Base-by-base conservation (phyloP, 2,888 invertebrate species). In the Pyrochroa serraticornis region DNA sequence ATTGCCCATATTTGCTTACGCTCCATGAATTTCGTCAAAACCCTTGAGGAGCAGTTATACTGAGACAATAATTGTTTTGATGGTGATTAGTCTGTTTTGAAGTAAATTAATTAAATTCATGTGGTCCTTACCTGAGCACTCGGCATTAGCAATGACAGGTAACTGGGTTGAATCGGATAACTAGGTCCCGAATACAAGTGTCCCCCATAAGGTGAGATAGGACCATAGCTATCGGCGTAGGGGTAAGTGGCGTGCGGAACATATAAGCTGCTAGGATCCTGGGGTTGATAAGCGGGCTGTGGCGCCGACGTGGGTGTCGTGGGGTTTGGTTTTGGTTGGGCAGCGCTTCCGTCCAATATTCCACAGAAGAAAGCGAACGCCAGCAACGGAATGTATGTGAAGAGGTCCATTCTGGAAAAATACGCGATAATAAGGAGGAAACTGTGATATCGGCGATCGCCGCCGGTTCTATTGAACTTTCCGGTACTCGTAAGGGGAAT, bases 161-260 rank as follows among this genome's bases (percentile, higher is more conserved):
- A 60, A 50, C 54, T 48, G 3, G 54, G 35, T 3, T 34, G 34
- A 7, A 37, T n/a, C 3, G 46, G 46, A 35, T 57, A 66, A 36
- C 48, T 59, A 7, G 66, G 61, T 6, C 63, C 63, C 34, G 82
- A 81, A 46, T 81, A 74, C 32, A 81, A 69, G 51, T 77, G 81
- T 13, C 80, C 81, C 60, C 81, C 81, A 51, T 81, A 81, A 8
- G 78, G 65, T 14, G 65, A 52, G 7, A 52, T 39, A 58, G 66
- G 64, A 30, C 70, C 70, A 43, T 68, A 72, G 7, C 62, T 60
- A 47, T 71, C 72, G 1, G 66, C 61, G 43, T 70, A 72, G 3
- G 71, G 71, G 48, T 68, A 73, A 9, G 67, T 69, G 2, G 66
- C 65, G 45, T 68, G 71, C 6, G 71, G 69, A 13, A 71, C 60